Evolutionary conservation across 1,140 invertebrate species (phyloP), one percentile per base, ranked within the genome.

Genomic region (Panulirus ornatus): DNA sequence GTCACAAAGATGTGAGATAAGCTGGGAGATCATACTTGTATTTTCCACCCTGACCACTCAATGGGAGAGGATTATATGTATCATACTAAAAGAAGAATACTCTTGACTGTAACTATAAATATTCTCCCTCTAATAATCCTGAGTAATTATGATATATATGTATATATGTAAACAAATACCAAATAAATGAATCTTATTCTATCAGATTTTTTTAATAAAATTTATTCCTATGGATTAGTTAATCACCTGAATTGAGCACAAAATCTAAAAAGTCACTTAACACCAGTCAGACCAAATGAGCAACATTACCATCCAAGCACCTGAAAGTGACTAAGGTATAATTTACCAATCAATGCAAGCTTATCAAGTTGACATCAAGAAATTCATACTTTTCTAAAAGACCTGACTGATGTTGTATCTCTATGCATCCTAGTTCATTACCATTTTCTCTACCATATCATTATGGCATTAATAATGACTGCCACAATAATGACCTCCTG

Each of bases 141-240:
- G 58, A 66, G 58, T 30, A 66, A 76, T 30, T 22, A 66, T 66
- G 22, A 66, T 51, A 79, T 79, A 44, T 79, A 79, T 79, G 27
- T 51, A 79, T 79, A 51, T 79, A 51, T 79, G 30, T 51, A 79
- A n/a, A 0, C 44, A 79, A 2, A 51, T 79, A 79, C n/a, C 19
- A 6, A 6, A 30, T 44, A 22, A 51, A 14, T 27, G 40, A 34
- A 30, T 40, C 16, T 73, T n/a, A 75, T 75, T 40, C 36, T n/a
- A 40, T 6, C 5, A 70, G 5, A 40, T 5, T 30, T 30, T 30
- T 30, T 66, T 66, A 66, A 66, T 30, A 30, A 66, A 66, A 22
- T 66, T 19, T 2, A 6, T 63, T 30, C n/a, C n/a, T 63, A 63
- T 63, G n/a, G 1, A 63, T 30, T 27, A 63, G 58, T 63, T 63